Evolutionary conservation across 2,797 vertebrate species (phyloP), one percentile per base, ranked within the genome.

Genomic region (Sebastes trivittatus): DNA sequence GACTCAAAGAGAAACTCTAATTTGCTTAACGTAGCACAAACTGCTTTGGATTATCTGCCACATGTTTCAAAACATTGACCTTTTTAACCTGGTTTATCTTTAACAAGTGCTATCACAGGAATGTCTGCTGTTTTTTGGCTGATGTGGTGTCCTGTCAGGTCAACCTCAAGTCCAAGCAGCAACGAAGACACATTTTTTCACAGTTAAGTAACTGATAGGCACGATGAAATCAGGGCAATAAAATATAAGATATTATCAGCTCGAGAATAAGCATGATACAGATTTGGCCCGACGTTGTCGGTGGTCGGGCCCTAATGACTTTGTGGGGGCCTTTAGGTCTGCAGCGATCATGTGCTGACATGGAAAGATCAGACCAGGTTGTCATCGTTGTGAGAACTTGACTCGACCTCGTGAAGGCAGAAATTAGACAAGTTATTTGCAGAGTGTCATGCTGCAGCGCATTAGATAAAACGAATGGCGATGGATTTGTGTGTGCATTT

Each of bases 391-490:
- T 22, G 32, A 32, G 22, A 72, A 49, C 60, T 63, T 30, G 61
- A 42, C 69, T 75, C 11, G 1, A 29, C 52, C 81, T 80, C 29
- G 70, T 85, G 77, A 81, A 69, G 62, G 61, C 49, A 75, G 14
- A 86, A 85, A 88, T 91, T 75, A 87, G 64, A 91, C 84, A 25
- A 90, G 75, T 85, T 89, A 87, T 89, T 86, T 81, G 20, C 23
- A 54, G 82, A n/a, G 7, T 4, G 23, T 27, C 87, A 68, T 82
- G 82, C 77, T 60, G 79, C 71, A 56, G 42, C 22, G 3, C 77
- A 88, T 91, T 90, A 91, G 23, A 16, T 36, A 10, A 56, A 85
- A 81, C 30, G 2, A 78, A 69, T 23, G 34, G 23, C 60, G 22
- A 42, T n/a, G 49, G 67, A 52, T 14, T 59, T 1, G 4, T 18